Evolutionary conservation across 2,888 invertebrate species (phyloP), one percentile per base, ranked within the genome.

Genomic region (Sisyra terminalis): DNA sequence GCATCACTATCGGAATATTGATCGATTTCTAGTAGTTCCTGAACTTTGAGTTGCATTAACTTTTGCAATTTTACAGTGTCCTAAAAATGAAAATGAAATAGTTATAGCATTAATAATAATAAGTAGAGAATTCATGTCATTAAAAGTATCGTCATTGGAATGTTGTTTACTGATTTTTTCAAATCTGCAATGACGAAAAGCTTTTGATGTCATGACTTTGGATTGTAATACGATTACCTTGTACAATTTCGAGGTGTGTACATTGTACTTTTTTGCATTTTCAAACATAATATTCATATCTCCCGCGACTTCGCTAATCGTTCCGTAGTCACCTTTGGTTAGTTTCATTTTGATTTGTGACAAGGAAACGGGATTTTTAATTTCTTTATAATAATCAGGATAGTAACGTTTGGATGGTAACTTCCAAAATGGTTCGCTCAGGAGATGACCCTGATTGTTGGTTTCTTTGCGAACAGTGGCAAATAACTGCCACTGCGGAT

Each of bases 231-330:
- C 24, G 43, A 48, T 57, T 62, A 80, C 80, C 67, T 85, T 84
- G 58, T 86, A 87, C 10, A 88, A 69, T 51, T 79, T 74, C 34
- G 88, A 86, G 32, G 80, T 79, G 39, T 80, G 74, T 36, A 81
- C 66, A 61, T 89, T 90, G 58, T 90, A 92, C 53, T 81, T 79
- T 58, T 85, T 87, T 9, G 97, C 97, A 64, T 98, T 98, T 57
- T 93, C 90, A 60, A 97, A 89, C 81, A 97, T 90, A 39, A 93
- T 76, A 57, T 90, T 92, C 69, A 98, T 74, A 58, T 98, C 97
- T 1, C 83, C 83, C 1, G 92, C 88, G 34, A 97, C 78, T 59
- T 93, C 89, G 18, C 82, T 83, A 1, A 93, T 69, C 9, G 83
- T 86, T 0, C 80, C 81, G 57, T 90, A 92, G 50, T 75, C 77